Conservation (phyloP, 2,888 invertebrate species). For the Conus canariensis region DNA sequence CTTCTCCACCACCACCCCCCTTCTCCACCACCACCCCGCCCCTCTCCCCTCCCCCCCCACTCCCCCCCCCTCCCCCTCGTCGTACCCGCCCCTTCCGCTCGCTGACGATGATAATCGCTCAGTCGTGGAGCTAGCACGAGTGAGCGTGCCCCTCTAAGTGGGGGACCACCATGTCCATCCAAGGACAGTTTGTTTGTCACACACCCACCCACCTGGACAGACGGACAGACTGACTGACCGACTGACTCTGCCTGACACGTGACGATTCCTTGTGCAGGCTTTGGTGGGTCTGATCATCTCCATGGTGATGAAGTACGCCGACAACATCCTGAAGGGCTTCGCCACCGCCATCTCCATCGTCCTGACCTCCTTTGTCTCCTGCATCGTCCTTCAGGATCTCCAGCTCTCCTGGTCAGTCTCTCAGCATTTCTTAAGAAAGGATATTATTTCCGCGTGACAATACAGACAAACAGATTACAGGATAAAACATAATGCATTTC, state of each 20-base stretch:
- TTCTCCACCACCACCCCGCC: neutral
- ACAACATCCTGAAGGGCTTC: constrained; percentile 82
- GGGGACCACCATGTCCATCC: neutral
- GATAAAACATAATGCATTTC: too few species aligned
- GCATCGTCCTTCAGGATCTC: constrained; percentile 43
- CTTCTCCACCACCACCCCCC: neutral
- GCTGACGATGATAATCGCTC: too few species aligned
- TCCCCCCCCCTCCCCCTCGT: neutral
- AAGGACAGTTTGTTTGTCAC: neutral
- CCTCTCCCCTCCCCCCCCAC: neutral
- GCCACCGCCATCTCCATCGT: constrained; percentile 82
- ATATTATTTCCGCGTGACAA: too few species aligned
- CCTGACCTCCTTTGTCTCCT: constrained; percentile 79
- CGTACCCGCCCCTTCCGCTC: neutral
- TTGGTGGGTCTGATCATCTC: constrained; percentile 81
- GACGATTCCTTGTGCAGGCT: constrained; percentile 73
- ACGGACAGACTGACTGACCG: neutral
- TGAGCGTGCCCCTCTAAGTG: too few species aligned
- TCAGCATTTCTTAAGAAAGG: too few species aligned
- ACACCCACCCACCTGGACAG: neutral
- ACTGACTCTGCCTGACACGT: neutral
- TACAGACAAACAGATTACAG: too few species aligned
- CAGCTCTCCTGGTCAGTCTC: constrained; percentile 45
- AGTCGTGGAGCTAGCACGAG: too few species aligned
- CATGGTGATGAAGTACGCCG: constrained; percentile 82